Base-by-base conservation (phyloP, 2,888 invertebrate species). In the Epinotia nisella region DNA sequence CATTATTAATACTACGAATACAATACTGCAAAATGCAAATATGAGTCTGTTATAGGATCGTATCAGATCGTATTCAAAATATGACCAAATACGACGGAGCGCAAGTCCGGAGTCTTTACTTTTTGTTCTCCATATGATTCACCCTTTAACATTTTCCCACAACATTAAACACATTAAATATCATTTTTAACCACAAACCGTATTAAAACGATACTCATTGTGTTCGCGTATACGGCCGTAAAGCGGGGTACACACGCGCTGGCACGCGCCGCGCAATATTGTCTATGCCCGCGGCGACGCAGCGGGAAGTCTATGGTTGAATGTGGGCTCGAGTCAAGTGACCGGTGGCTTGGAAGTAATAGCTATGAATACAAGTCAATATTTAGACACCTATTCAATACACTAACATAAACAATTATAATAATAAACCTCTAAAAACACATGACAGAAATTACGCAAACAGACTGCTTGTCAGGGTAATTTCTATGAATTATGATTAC, bases 271-370 rank as follows among this genome's bases (percentile, higher is more conserved):
- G 79, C 70, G n/a, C 60, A 82, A 88, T 84, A 87, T 86, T 83
- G 84, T 77, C 77, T 79, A 79, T 74, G 80, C 81, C 88, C 83
- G 87, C 85, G 85, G 88, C 84, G 84, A 45, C 85, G 41, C 87
- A 71, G 81, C 86, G 82, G 86, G 87, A 65, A 76, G 56, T 21
- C 65, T 61, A 24, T 35, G 58, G 61, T 35, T 62, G 39, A 58
- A 69, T 73, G 59, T 73, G 73, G 73, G 73, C 53, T 41, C 64
- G 73, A 73, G 68, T 73, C 73, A 73, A 73, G 69, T 73, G 73
- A 73, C 73, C 68, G 68, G 61, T 56, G 61, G 58, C 24, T 64
- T 69, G 73, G 64, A 73, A 69, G 51, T 73, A 73, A 69, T 64
- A 64, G 62, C 58, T 45, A 41, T 69, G 17, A 41, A 39, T 62